Percentiles rank a stretch among this genome's conserved stretches.
These are phyloP conservation scores for Melieria omissa DNA, from an alignment of 2,888 invertebrate species.

Conservation along the genomic window DNA sequence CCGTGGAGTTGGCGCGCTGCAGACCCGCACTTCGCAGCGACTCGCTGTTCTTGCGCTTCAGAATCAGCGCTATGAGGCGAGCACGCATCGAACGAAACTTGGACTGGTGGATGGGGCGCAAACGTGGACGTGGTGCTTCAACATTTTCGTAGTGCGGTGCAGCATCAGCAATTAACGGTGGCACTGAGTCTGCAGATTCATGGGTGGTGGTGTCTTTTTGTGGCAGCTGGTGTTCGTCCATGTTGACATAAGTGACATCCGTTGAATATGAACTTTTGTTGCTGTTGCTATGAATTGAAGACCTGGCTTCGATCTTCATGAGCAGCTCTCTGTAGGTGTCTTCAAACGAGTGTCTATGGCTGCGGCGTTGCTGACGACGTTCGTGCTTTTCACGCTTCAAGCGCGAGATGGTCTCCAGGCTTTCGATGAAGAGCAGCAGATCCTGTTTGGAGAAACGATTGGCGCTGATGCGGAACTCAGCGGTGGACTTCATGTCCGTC, in stretches of 20 bases:
- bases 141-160: background rate
- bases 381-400: slow-evolving; percentile 42
- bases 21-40: slow-evolving; percentile 38
- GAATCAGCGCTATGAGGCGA: slow-evolving; percentile 54
- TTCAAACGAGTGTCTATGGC: background rate
- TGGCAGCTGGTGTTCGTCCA: too few relatives aligned
- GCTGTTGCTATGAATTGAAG: too few relatives aligned
- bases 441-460: slow-evolving; percentile 45
- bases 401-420: slow-evolving; percentile 54
- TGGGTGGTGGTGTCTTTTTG: too few relatives aligned
- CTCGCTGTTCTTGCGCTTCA: slow-evolving; percentile 46
- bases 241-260: too few relatives aligned
- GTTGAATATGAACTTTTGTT: too few relatives aligned
- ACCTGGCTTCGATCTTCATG: too few relatives aligned
- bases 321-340: too few relatives aligned
- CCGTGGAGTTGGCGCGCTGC: too few relatives aligned
- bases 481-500: background rate
- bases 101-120: slow-evolving; percentile 40
- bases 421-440: slow-evolving; percentile 53
- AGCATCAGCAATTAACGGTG: background rate
- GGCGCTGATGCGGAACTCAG: slow-evolving; percentile 36
- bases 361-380: slow-evolving; percentile 16
- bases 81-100: slow-evolving; percentile 50
- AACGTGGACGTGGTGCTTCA: slow-evolving; percentile 46
- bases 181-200: too few relatives aligned